Evolutionary conservation across 2,888 invertebrate species (phyloP).

Genomic region (Microchrysa polita): DNA sequence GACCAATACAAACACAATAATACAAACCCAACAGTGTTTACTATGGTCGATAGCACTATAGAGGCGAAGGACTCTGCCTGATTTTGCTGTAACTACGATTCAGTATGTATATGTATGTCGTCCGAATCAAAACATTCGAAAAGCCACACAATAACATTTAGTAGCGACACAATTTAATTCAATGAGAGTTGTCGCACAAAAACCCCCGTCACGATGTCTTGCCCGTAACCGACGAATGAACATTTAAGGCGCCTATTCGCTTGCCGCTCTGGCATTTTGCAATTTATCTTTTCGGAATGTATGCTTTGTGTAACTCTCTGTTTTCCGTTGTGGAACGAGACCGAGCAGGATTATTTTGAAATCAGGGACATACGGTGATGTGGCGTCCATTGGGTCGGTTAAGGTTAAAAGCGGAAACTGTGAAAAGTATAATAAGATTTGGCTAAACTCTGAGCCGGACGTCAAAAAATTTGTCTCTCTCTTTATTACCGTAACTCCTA

Average conservation of each 20-base stretch:
- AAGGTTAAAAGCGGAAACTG: no score
- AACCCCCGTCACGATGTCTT: conserved; percentile 27
- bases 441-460: no score
- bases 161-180: conserved; percentile 30
- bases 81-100: no score
- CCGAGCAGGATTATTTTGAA: no score
- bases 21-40: no score
- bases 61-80: no score
- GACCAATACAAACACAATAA: neutral
- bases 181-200: conserved; percentile 21
- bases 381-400: no score
- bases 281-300: conserved; percentile 9
- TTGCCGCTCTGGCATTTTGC: neutral
- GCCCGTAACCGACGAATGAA: conserved; percentile 8
- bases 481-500: no score
- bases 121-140: neutral
- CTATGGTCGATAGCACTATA: no score
- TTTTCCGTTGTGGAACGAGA: neutral
- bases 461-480: no score
- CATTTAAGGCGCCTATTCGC: conserved; percentile 26
- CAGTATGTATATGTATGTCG: neutral
- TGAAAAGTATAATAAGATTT: no score
- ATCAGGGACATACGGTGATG: no score
- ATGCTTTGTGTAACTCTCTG: neutral
- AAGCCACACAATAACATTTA: conserved; percentile 15